phyloP scores from a whole-genome alignment of 2,113 vertebrate genomes.

The Eublepharis macularius region DNA sequence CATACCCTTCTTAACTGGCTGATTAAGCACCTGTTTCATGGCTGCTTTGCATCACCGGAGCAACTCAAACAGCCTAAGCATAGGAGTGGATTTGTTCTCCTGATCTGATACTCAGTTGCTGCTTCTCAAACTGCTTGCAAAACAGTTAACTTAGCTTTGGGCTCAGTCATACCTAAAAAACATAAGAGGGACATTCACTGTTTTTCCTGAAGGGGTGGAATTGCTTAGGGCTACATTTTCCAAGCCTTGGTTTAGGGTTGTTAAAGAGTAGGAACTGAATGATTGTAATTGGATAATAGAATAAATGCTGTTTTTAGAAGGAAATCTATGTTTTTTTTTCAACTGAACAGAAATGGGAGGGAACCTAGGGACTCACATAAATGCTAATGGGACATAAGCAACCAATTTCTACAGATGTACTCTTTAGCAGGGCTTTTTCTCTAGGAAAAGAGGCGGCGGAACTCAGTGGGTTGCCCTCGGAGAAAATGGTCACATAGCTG shows the following conservation, averaged over 20 bases:
- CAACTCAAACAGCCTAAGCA: slow-evolving; percentile 12
- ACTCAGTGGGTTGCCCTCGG: too few relatives aligned
- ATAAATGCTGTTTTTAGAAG: slow-evolving; percentile 42
- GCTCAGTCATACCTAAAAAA: slow-evolving; percentile 24
- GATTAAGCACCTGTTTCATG: slow-evolving; percentile 35
- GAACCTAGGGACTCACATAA: slow-evolving; percentile 1
- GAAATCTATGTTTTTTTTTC: slow-evolving; percentile 5
- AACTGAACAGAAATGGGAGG: background rate
- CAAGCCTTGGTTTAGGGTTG: slow-evolving; percentile 4
- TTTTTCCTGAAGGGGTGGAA: background rate
- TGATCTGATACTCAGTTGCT: slow-evolving; percentile 22
- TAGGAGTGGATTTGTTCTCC: slow-evolving; percentile 2
- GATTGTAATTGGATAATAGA: slow-evolving; percentile 26
- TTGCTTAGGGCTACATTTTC: slow-evolving; percentile 18
- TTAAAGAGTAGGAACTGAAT: slow-evolving; percentile 13
- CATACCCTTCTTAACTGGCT: slow-evolving; percentile 6
- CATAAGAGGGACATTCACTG: slow-evolving; percentile 15
- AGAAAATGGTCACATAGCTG: too few relatives aligned
- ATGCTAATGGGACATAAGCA: slow-evolving; percentile 6
- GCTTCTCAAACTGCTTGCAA: slow-evolving; percentile 15
- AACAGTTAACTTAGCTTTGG: slow-evolving; percentile 27
- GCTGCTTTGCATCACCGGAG: slow-evolving; percentile 25
- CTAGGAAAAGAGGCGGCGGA: too few relatives aligned
- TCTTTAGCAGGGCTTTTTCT: too few relatives aligned
- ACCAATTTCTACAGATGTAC: background rate